Base-by-base conservation (phyloP, 2,797 vertebrate genomes). In the Sebastes trivittatus region DNA sequence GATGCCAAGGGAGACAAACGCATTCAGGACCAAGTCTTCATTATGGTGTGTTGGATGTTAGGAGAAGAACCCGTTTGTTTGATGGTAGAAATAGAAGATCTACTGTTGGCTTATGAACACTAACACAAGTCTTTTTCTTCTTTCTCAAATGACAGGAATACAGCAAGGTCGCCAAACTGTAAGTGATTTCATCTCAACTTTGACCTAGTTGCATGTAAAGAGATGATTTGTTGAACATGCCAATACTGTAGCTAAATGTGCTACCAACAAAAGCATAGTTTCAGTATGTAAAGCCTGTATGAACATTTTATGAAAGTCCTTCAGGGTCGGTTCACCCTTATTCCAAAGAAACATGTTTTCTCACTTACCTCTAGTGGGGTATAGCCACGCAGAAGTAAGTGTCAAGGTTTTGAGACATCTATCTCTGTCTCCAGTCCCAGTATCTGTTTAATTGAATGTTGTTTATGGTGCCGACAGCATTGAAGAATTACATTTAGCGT, bases 1-100 rank as follows among this genome's bases (percentile, higher is more conserved):
- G 94, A 95, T 56, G 59, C 92, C 65, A 94, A 88, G 56, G 95
- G 92, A 7, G 87, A 91, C 6, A 78, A 81, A 18, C 79, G 77
- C 7, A 42, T 94, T 16, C 93, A 95, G 80, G 95, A 95, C 30
- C 96, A 96, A 76, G 92, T 94, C 52, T 96, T 96, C 80, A 94
- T 96, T 16, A 85, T 88, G 94, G 96, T 96, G 72, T 67, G 89
- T 66, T 25, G 3, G 7, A 6, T 65, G n/a, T 63, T 27, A 11
- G 11, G 20, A 54, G 11, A 54, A 10, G 0, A 20, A 7, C 4
- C 3, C 30, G 20, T 55, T 56, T 11, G 10, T 32, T 49, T 76
- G n/a, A 61, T 72, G 6, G 4, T 36, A 5, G 11, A 73, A 73
- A 70, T 60, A 6, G 6, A 34, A 67, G 5, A 64, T 9, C 22